Conservation (phyloP, 2,113 vertebrate species). For the Loxodonta africana region DNA sequence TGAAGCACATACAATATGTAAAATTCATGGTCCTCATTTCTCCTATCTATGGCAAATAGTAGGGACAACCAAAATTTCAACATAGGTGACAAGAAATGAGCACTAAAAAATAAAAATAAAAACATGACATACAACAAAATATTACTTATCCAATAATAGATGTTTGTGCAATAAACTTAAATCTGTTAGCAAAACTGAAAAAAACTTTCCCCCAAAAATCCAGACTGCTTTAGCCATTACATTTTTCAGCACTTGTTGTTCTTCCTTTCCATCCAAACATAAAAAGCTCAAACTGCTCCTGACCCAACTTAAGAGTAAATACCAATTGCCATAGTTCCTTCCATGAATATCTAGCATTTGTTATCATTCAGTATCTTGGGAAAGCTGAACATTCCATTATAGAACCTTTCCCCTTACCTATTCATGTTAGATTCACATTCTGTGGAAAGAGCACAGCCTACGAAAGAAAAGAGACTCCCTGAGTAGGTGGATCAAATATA, state of each 20-base stretch:
- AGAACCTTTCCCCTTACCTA: constrained; percentile 41
- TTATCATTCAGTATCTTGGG: constrained; percentile 14
- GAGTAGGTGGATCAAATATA: neutral
- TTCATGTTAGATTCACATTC: neutral
- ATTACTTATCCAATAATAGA: constrained; percentile 60
- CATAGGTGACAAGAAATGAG: constrained; percentile 37
- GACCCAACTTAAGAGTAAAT: constrained; percentile 84
- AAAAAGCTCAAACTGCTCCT: constrained; percentile 85
- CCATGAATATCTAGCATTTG: constrained; percentile 61
- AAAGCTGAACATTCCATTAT: neutral
- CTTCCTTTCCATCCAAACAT: constrained; percentile 88
- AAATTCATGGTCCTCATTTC: constrained; percentile 74
- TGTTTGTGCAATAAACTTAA: constrained; percentile 58
- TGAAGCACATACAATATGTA: constrained; percentile 69
- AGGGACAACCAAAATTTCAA: constrained; percentile 65
- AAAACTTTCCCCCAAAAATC: constrained; percentile 55
- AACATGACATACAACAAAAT: constrained; percentile 56
- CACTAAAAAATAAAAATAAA: constrained; percentile 21
- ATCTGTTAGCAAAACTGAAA: constrained; percentile 70
- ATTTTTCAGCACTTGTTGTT: constrained; percentile 84
- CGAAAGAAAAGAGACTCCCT: neutral
- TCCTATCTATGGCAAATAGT: constrained; percentile 46
- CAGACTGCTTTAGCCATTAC: constrained; percentile 77
- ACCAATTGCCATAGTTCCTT: constrained; percentile 85
- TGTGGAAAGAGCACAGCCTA: neutral